Evolutionary conservation across 2,888 invertebrate species (phyloP).

Genomic region (Pilophorus perplexus): DNA sequence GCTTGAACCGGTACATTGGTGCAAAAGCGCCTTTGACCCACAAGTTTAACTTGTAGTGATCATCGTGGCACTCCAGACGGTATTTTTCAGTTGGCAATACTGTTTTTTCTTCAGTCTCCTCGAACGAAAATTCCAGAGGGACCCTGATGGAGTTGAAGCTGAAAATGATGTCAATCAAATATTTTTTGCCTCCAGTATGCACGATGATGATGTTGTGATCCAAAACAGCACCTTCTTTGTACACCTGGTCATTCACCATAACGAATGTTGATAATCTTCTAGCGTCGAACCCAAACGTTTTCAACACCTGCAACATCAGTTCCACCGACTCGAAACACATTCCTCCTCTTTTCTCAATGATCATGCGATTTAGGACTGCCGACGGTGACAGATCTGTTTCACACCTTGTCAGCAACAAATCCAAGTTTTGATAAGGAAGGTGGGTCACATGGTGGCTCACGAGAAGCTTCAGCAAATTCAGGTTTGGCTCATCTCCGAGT

Average conservation of each 20-base stretch:
- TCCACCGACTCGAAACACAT: constrained; percentile 21
- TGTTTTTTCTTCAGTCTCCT: constrained; percentile 10
- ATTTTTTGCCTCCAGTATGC: constrained; percentile 12
- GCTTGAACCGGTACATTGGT: constrained; percentile 13
- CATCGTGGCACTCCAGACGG: not conserved
- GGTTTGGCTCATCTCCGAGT: not conserved
- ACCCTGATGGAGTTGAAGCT: constrained; percentile 8
- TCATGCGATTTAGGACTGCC: not conserved
- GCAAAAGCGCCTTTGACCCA: constrained; percentile 22
- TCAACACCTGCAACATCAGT: not conserved
- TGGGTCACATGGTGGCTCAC: constrained; percentile 5
- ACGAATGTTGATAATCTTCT: not conserved
- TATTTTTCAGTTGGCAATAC: constrained; percentile 15
- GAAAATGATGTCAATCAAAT: constrained; percentile 7
- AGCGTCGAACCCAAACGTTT: constrained; percentile 4
- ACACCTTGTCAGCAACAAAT: constrained; percentile 1
- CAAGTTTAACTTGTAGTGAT: not conserved
- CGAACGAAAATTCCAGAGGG: constrained; percentile 21
- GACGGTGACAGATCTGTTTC: not conserved
- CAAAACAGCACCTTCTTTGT: constrained; percentile 13
- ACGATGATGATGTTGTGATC: constrained; percentile 15
- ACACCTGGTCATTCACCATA: constrained; percentile 7
- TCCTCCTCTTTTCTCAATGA: constrained; percentile 9
- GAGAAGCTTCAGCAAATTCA: not conserved
- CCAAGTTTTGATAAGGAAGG: constrained; percentile 16